Evolutionary conservation across 2,113 vertebrate species (phyloP), one percentile per base, ranked within the genome.

Genomic region (Nothocercus julius): DNA sequence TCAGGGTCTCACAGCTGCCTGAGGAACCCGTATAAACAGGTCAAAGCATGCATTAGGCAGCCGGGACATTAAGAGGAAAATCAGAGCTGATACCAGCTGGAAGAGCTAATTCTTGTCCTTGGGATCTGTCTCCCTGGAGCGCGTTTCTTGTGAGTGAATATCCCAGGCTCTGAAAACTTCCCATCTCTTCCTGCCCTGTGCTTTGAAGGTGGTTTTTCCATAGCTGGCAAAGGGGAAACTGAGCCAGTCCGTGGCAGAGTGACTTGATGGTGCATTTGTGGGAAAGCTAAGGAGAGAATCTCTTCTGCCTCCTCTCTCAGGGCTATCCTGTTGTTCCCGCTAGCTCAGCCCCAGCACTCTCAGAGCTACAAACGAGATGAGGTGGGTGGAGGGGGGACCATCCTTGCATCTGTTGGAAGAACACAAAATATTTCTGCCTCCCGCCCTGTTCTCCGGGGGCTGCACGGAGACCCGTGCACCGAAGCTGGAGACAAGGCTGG

Each of bases 401-500:
- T 9, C 36, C 17, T 11, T 1, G 2, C 51, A 53, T 42, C 30
- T 27, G 54, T 14, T n/a, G 69, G 64, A 68, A 92, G 38, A 84
- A 62, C 49, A 74, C 78, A 20, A 4, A 36, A 54, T 64, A 44
- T 69, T 95, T 72, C 85, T 53, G 70, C 28, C 89, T 86, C 77
- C 45, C 0, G 4, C 56, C 76, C 67, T 82, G 54, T 69, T 63
- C 77, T 53, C 24, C 82, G 70, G 83, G 66, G 66, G 73, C 30
- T 4, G 44, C 2, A 0, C 13, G 56, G 77, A 61, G 81, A 36
- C 77, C 82, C 2, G 45, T 24, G 79, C 22, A 34, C 44, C 19
- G 78, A 8, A 84, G 90, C 83, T 79, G 83, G 87, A 66, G 89
- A 78, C 70, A 70, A 36, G 82, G 89, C 89, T 61, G 93, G 67